Percentiles rank a stretch among this genome's conserved stretches.
phyloP scores from a whole-genome alignment of 2,113 vertebrate species.

The Odontophorus gujanensis region DNA sequence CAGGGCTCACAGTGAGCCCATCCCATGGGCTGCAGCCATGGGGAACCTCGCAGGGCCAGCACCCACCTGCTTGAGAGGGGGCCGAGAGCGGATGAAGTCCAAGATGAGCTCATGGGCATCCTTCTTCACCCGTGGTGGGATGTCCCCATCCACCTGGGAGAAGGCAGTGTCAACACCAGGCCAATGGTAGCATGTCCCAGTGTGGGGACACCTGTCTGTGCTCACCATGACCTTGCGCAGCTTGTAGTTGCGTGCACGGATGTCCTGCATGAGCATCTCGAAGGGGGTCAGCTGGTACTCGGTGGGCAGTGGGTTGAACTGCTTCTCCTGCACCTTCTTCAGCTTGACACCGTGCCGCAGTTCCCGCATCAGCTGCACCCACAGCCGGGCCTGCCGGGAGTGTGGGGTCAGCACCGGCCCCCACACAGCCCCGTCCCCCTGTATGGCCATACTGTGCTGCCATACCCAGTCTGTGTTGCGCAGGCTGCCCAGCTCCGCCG shows the following conservation, averaged over 20 bases:
- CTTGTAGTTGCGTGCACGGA: slow-evolving; percentile 90
- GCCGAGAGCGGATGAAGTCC: slow-evolving; percentile 94
- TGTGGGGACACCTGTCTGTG: rapidly evolving
- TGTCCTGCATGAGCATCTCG: slow-evolving; percentile 99
- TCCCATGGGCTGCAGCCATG: rapidly evolving
- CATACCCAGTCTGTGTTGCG: slow-evolving; percentile 93
- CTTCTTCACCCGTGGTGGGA: slow-evolving; percentile 90
- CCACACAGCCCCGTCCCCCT: background rate
- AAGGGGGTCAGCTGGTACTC: slow-evolving; percentile 97
- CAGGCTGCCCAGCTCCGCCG: slow-evolving; percentile 85
- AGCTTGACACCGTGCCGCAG: slow-evolving; percentile 93
- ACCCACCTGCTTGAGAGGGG: slow-evolving; percentile 90
- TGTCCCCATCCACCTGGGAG: slow-evolving; percentile 88
- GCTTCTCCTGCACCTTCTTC: slow-evolving; percentile 94
- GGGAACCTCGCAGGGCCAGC: rapidly evolving
- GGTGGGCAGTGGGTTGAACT: slow-evolving; percentile 90
- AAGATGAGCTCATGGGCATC: slow-evolving; percentile 92
- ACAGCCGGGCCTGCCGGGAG: slow-evolving; percentile 86
- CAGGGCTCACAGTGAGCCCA: rapidly evolving
- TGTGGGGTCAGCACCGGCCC: background rate
- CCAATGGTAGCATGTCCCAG: rapidly evolving
- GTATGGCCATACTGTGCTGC: rapidly evolving
- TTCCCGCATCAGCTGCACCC: slow-evolving; percentile 97
- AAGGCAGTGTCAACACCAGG: background rate
- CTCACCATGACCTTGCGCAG: slow-evolving; percentile 97